Evolutionary conservation across 2,113 vertebrate genomes (phyloP), one percentile per base, ranked within the genome.

Genomic region (Tiliqua scincoides): DNA sequence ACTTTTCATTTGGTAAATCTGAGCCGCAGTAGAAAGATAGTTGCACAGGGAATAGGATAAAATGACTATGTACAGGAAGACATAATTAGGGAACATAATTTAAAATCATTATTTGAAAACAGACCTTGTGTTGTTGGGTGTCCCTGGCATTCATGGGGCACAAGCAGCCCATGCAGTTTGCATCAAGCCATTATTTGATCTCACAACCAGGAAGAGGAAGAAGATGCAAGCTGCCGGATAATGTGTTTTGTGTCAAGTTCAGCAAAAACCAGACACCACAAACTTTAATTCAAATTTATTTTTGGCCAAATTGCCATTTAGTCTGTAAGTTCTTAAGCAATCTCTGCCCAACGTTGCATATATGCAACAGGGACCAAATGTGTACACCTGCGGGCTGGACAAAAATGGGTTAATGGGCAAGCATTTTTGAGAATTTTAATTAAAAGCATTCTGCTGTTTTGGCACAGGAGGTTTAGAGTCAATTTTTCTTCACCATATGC

Each of bases 11-110:
- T 54, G 54, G 14, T 0, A 12, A 2, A 37, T 62, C 3, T 30
- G 71, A 67, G 37, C 76, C 67, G 76, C 70, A 68, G 21, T 2
- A 1, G 20, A 21, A 12, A 77, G 73, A 32, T 15, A 72, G 85
- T 79, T 63, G 61, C 71, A n/a, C 76, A 85, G 40, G 63, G 48
- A n/a, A 76, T 12, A 68, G 61, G 30, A 81, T 17, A 14, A 78
- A 65, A 71, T 20, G 57, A 30, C 37, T n/a, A n/a, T 25, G 94
- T 93, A 91, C 89, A 89, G 94, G 94, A 91, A 43, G 43, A 54
- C 67, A 63, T 48, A 43, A 83, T 25, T 68, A 48, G 48, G 21
- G 72, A 18, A 68, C 32, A 76, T 40, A 32, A 43, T 32, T 82
- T 23, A 43, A 67, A 68, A n/a, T 27, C 14, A 25, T 32, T 27